phyloP scores from a whole-genome alignment of 1,140 invertebrate genomes.

The Drosophila ogumai region DNA sequence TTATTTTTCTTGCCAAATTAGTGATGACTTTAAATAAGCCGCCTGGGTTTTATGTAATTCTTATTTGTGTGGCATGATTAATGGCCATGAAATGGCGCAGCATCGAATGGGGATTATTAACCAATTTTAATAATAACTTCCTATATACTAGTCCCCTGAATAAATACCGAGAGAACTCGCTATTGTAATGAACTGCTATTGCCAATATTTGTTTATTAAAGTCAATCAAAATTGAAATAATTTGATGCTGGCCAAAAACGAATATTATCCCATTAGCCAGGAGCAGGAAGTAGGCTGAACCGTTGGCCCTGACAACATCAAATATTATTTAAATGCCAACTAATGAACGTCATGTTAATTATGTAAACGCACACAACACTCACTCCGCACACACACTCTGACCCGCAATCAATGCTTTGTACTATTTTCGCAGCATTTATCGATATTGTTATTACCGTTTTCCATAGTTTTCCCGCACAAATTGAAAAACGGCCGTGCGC shows the following conservation, averaged over 20 bases:
- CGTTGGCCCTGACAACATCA: slow-evolving; percentile 22
- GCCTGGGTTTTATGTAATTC: slow-evolving; percentile 23
- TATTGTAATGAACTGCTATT: slow-evolving; percentile 52
- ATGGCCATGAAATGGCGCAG: slow-evolving; percentile 26
- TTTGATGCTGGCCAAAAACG: slow-evolving; percentile 31
- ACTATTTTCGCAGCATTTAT: slow-evolving; percentile 50
- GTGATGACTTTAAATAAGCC: slow-evolving; percentile 31
- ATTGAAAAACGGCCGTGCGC: slow-evolving; percentile 63
- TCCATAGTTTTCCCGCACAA: slow-evolving; percentile 42
- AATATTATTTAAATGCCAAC: slow-evolving; percentile 57
- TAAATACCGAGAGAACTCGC: slow-evolving; percentile 10
- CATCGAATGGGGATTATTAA: background rate
- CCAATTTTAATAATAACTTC: background rate
- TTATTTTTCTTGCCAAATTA: slow-evolving; percentile 28
- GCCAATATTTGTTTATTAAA: slow-evolving; percentile 67
- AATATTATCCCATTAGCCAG: slow-evolving; percentile 50
- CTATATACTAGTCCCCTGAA: background rate
- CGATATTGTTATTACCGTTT: slow-evolving; percentile 55
- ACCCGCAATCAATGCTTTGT: slow-evolving; percentile 18
- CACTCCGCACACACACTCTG: background rate
- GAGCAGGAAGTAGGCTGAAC: background rate
- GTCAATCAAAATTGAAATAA: slow-evolving; percentile 66
- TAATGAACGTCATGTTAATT: slow-evolving; percentile 73
- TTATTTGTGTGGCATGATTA: slow-evolving; percentile 18
- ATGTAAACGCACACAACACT: slow-evolving; percentile 46